Evolutionary conservation across 37 sponge, comb jelly and placozoan genomes (phyloP), one percentile per base, ranked within the genome.

Genomic region (Spongilla lacustris): DNA sequence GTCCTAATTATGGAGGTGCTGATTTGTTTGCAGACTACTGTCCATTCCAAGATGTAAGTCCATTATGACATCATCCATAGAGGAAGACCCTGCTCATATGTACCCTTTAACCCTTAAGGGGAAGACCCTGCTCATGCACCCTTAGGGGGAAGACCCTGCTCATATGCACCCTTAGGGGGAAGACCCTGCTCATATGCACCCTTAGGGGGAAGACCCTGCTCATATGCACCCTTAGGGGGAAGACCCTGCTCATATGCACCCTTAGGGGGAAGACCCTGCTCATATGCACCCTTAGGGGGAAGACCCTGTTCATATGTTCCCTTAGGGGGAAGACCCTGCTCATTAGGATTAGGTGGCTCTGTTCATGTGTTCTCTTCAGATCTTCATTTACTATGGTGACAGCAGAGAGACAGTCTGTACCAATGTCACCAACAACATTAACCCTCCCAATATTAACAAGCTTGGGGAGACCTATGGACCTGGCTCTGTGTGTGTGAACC

Each of bases 11-110:
- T 72, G 94, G 91, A 26, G 89, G 94, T 4, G 28, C 30, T 36
- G 76, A 90, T 11, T 22, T 50, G 12, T 24, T 94, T 10, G 81
- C 94, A 25, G 94, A 94, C 66, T 94, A 30, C 68, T 94, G 94
- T 49, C 91, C 94, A 23, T 90, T 83, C 35, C 70, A 88, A 1
- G 31, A 71, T 23, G 91, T 93, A 26, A 84, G 90, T 69, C 3
- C 24, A 6, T 75, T n/a, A 4, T 6, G 34, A 19, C 58, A 58
- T 3, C 4, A 10, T 19, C 58, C 19, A 50, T 29, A 50, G 66
- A 37, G 38, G 77, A 10, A 36, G 19, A 6, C 58, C 58, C 12
- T 58, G 12, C 12, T 58, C 19, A 58, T 58, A 19, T 1, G 12
- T 10, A 19, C 21, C 19, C 58, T 58, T 17, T 17, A 58, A 6